Base-by-base conservation (phyloP, 2,888 invertebrate species). In the Itoplectis maculator region DNA sequence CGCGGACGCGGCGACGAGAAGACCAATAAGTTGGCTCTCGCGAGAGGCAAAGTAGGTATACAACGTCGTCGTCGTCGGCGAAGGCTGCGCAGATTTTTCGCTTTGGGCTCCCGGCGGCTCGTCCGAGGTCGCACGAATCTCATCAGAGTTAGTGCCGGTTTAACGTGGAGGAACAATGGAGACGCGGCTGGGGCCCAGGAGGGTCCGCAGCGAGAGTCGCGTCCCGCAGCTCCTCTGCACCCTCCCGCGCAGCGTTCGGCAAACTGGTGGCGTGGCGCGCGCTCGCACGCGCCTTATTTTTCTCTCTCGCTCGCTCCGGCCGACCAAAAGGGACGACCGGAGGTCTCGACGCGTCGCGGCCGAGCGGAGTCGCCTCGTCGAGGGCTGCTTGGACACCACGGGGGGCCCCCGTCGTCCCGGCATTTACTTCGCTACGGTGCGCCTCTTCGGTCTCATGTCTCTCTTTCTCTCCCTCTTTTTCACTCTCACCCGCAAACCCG, bases 61-160 rank as follows among this genome's bases (percentile, higher is more conserved):
- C 20, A 51, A 23, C 42, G 29, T 51, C 54, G 54, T 54, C 7
- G 69, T 18, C 29, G 29, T 29, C 29, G 29, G 37, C 69, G 68
- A n/a, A 9, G 23, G 13, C n/a, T 8, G 66, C 23, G 49, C 75
- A 70, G 37, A 49, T 54, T 15, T 63, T 6, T 37, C 47, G 70
- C 65, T 45, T 69, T 47, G 35, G 37, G 23, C 54, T 68, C 76
- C 59, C 18, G 54, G 68, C 18, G 54, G 68, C 63, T 59, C 23
- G n/a, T n/a, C 54, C 82, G 80, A 81, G 81, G 84, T 63, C 83
- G 70, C 79, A 84, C 84, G 85, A 86, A 87, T 83, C 86, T 88
- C 88, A 87, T 89, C 86, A 86, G 85, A 87, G 85, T 89, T 89
- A 89, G 88, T 85, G 87, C 82, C 87, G 88, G 84, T 89, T 89